Percentiles rank a stretch among this genome's conserved stretches.
Evolutionary conservation across 2,797 vertebrate species (phyloP).

Genomic region (Pyrocephalus nanus): DNA sequence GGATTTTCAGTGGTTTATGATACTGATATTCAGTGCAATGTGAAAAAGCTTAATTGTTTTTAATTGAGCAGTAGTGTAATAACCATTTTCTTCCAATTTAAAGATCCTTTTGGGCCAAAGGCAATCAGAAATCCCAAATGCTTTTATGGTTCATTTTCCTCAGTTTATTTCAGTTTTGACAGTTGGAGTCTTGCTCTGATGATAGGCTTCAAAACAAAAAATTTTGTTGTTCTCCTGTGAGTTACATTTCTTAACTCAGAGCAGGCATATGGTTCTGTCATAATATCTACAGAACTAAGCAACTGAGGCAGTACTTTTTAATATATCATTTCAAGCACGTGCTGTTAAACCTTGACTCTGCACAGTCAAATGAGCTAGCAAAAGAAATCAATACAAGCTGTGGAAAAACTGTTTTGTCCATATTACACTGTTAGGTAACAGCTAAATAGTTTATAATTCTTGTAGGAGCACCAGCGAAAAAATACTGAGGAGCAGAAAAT

Average conservation of each 20-base stretch:
- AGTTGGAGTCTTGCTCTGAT: neutral
- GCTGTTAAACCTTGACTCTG: neutral
- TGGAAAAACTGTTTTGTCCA: neutral
- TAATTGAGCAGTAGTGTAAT: slow-evolving; percentile 26
- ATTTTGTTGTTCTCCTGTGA: neutral
- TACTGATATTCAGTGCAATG: neutral
- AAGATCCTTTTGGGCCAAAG: slow-evolving; percentile 3
- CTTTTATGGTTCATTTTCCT: neutral
- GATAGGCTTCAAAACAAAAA: neutral
- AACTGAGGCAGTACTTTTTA: neutral
- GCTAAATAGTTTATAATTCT: neutral
- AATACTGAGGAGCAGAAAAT: neutral
- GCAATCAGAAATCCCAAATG: slow-evolving; percentile 3
- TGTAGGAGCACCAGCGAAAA: neutral
- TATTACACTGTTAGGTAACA: neutral
- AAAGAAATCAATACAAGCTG: neutral
- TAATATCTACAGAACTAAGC: neutral
- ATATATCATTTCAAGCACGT: neutral
- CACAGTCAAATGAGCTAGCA: neutral
- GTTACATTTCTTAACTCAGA: neutral
- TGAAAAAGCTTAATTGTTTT: slow-evolving; percentile 35
- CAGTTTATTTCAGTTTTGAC: slow-evolving; percentile 42
- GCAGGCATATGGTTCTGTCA: neutral
- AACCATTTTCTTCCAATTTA: slow-evolving; percentile 29
- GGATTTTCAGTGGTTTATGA: neutral